Conservation (phyloP, 2,888 invertebrate genomes). For the Lordiphosa andalusiaca region DNA sequence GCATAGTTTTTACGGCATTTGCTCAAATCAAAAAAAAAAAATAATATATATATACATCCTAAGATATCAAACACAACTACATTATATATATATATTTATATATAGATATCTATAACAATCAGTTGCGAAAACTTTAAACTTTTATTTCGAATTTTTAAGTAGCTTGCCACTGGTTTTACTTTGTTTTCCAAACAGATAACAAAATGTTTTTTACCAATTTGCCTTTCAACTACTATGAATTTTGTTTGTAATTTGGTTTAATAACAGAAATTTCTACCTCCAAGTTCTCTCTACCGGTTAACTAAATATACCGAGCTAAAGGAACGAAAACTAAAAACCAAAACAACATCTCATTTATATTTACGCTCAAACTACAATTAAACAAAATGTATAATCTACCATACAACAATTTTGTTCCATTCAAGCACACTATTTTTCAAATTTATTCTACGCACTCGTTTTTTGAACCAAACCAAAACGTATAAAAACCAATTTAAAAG, state of each 20-base stretch:
- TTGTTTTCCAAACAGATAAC: conserved; percentile 40
- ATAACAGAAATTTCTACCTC: conserved; percentile 28
- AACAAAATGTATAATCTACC: conserved; percentile 14
- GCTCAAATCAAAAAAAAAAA: conserved; percentile 57
- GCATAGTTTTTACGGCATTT: conserved; percentile 71
- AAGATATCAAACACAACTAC: conserved; percentile 19
- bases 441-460: conserved; percentile 67
- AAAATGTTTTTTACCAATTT: conserved; percentile 30
- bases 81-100: conserved; percentile 44
- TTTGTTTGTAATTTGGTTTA: conserved; percentile 57
- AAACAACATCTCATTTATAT: conserved; percentile 52
- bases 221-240: conserved; percentile 62
- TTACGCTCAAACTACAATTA: conserved; percentile 35
- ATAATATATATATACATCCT: not conserved
- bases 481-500: conserved; percentile 29
- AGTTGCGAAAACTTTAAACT: conserved; percentile 27
- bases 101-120: conserved; percentile 29
- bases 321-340: conserved; percentile 49
- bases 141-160: conserved; percentile 57
- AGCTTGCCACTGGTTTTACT: conserved; percentile 66
- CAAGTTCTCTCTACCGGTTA: conserved; percentile 24
- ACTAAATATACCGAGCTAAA: conserved; percentile 30
- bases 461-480: conserved; percentile 62
- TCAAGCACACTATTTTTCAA: conserved; percentile 69
- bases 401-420: conserved; percentile 58